phyloP scores from a whole-genome alignment of 2,797 vertebrate genomes.

The Nannoperca australis region DNA sequence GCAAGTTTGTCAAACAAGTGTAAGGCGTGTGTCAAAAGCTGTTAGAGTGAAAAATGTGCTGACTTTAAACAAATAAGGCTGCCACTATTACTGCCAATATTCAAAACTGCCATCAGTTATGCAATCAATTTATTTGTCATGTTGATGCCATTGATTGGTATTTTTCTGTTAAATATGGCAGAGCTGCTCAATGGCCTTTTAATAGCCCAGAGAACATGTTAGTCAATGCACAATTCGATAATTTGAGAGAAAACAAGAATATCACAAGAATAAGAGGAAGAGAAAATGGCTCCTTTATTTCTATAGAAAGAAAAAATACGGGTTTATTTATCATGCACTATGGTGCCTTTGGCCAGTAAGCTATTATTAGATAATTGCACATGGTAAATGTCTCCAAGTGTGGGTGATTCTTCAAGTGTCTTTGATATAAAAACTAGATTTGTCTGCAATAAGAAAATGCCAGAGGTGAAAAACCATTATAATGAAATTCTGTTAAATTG shows the following conservation, averaged over 20 bases:
- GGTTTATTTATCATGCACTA: slow-evolving; percentile 5
- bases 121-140: slow-evolving; percentile 45
- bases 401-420: not conserved
- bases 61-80: slow-evolving; percentile 50
- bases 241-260: slow-evolving; percentile 18
- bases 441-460: slow-evolving; percentile 15
- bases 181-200: slow-evolving; percentile 36
- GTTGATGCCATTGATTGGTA: slow-evolving; percentile 49
- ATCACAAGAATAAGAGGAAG: not conserved
- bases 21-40: slow-evolving; percentile 35
- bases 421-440: slow-evolving; percentile 12
- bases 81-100: slow-evolving; percentile 27
- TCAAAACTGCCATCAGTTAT: slow-evolving; percentile 43
- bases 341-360: not conserved
- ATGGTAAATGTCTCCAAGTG: not conserved
- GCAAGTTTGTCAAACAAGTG: slow-evolving; percentile 37
- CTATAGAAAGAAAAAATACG: not conserved
- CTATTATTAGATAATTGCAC: not conserved
- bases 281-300: slow-evolving; percentile 1
- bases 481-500: not conserved
- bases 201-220: slow-evolving; percentile 35
- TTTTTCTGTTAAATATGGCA: slow-evolving; percentile 44
- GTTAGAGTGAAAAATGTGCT: slow-evolving; percentile 45
- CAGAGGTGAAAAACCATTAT: not conserved
- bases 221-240: slow-evolving; percentile 15